Percentiles rank a stretch among this genome's conserved stretches.
These are phyloP conservation scores for Sinosuthora webbiana DNA, from an alignment of 2,113 vertebrate genomes.

Conservation along the genomic window DNA sequence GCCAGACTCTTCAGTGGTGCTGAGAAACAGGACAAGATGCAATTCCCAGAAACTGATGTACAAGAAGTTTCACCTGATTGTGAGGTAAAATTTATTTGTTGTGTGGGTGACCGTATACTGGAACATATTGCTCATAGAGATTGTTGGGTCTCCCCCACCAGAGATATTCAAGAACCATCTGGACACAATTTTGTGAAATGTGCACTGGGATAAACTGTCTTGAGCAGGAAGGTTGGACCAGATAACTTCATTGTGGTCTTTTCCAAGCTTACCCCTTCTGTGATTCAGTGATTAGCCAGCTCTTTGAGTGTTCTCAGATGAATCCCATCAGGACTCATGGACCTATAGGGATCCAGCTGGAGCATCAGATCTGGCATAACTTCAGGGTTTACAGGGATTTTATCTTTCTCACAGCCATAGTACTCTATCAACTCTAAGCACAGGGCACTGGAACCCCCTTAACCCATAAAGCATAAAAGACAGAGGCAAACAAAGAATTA, in stretches of 20 bases:
- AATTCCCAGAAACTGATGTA: background rate
- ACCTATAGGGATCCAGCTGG: background rate
- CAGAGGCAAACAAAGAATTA: background rate
- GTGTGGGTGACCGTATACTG: background rate
- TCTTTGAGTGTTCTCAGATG: background rate
- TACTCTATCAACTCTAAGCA: background rate
- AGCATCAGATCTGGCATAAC: background rate
- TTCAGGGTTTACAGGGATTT: background rate
- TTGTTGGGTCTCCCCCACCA: background rate
- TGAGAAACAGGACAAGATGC: background rate
- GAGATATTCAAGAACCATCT: background rate
- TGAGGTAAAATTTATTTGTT: background rate
- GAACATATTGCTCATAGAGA: background rate
- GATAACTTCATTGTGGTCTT: background rate
- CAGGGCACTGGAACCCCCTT: background rate
- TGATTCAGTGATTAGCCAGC: background rate
- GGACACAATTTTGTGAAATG: background rate
- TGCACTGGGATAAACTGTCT: background rate
- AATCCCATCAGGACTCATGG: background rate
- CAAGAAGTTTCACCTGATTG: background rate
- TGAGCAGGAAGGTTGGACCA: background rate
- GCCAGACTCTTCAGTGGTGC: no score
- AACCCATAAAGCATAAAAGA: background rate
- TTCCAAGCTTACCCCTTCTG: background rate
- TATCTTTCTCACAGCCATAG: background rate